phyloP scores from a whole-genome alignment of 1,140 invertebrate genomes.

The Drosophila fuyamai region DNA sequence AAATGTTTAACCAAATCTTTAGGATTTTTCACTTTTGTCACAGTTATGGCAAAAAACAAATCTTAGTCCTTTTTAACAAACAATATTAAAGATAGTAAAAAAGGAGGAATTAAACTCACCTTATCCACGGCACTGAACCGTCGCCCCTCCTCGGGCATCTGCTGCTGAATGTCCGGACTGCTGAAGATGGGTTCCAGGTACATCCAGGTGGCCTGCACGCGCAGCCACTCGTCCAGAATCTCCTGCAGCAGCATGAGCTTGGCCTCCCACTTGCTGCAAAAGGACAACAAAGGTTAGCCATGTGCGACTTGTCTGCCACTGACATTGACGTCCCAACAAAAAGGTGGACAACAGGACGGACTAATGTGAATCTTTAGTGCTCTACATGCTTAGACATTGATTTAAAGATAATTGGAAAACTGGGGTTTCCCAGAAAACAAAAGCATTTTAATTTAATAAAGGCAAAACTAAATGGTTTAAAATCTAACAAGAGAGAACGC shows the following conservation, averaged over 20 bases:
- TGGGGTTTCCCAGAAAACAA: background rate
- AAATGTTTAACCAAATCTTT: too few species aligned
- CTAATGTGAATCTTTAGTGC: background rate
- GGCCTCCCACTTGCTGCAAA: constrained; percentile 89
- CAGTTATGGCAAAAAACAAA: too few species aligned
- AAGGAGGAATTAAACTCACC: constrained; percentile 21
- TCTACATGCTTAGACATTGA: constrained; percentile 1
- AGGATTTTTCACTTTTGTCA: too few species aligned
- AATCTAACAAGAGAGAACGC: too few species aligned
- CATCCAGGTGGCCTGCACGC: constrained; percentile 98
- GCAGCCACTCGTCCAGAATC: constrained; percentile 98
- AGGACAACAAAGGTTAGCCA: constrained; percentile 36
- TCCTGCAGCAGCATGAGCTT: constrained; percentile 93
- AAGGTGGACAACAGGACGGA: constrained; percentile 1
- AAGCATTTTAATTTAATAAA: background rate
- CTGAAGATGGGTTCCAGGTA: constrained; percentile 99
- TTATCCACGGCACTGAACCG: constrained; percentile 96
- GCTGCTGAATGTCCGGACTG: constrained; percentile 98
- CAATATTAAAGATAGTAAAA: background rate
- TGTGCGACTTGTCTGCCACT: constrained; percentile 21
- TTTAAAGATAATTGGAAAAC: background rate
- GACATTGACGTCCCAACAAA: constrained; percentile 44
- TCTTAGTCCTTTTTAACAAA: background rate
- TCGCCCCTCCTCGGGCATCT: constrained; percentile 95
- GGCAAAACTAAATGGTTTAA: background rate